These are phyloP conservation scores for Automeris io DNA, from an alignment of 2,888 invertebrate species.

Conservation along the genomic window DNA sequence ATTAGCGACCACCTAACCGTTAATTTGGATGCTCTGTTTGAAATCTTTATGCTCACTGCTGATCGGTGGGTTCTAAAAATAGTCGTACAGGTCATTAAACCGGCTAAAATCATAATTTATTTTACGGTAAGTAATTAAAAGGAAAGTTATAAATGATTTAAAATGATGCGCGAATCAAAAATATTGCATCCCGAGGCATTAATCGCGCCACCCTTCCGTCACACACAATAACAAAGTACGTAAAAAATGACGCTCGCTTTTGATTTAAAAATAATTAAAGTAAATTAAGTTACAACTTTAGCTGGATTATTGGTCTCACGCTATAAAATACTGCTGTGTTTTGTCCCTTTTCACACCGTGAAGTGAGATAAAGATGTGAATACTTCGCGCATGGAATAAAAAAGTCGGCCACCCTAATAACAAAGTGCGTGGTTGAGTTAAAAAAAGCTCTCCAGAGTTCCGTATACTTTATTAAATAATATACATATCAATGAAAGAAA, in stretches of 20 bases:
- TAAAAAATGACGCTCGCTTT: constrained; percentile 32
- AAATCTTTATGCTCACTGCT: too few species aligned
- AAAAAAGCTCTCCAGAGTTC: constrained; percentile 7
- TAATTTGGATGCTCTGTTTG: too few species aligned
- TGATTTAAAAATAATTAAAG: constrained; percentile 38
- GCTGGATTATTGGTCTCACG: constrained; percentile 31
- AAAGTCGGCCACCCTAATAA: constrained; percentile 29
- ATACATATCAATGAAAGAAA: too few species aligned
- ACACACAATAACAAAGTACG: constrained; percentile 42
- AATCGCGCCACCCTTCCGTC: constrained; percentile 56
- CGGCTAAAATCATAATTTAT: too few species aligned
- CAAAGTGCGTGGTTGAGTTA: constrained; percentile 1
- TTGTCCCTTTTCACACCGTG: constrained; percentile 11
- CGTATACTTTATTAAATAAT: too few species aligned
- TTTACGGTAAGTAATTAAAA: too few species aligned
- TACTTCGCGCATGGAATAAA: constrained; percentile 11
- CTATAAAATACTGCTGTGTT: constrained; percentile 14
- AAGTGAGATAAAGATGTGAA: constrained; percentile 6
- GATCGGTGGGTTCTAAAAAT: too few species aligned
- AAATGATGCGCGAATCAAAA: constrained; percentile 29
- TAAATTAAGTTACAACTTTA: constrained; percentile 53
- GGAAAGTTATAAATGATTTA: constrained; percentile 35
- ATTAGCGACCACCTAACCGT: too few species aligned
- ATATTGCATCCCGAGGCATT: constrained; percentile 48
- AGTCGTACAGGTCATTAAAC: too few species aligned